Percentiles rank a stretch among this genome's conserved stretches.
These are phyloP conservation scores for Hemicordylus capensis DNA, from an alignment of 2,113 vertebrate species.

Conservation along the genomic window DNA sequence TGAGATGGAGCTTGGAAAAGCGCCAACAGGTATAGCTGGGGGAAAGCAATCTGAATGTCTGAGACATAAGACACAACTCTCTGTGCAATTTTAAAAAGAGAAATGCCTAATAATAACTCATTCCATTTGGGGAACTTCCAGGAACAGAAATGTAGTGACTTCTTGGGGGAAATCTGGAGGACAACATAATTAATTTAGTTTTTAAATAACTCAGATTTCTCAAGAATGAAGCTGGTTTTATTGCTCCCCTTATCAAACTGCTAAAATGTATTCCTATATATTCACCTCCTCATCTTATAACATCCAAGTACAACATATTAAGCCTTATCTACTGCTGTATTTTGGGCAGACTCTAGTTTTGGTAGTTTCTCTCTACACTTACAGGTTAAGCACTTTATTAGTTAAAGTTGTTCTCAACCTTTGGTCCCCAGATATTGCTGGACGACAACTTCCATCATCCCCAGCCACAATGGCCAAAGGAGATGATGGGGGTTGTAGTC, in stretches of 20 bases:
- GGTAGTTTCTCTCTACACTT: background rate
- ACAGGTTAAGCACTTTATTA: background rate
- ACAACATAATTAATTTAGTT: background rate
- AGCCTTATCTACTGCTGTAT: background rate
- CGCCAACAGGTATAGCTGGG: background rate
- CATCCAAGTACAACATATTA: background rate
- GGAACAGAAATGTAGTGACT: background rate
- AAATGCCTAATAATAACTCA: background rate
- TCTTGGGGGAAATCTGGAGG: background rate
- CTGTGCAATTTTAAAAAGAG: background rate
- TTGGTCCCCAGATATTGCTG: no score
- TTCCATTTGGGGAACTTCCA: background rate
- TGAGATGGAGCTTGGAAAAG: slow-evolving; percentile 11
- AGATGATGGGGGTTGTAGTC: no score
- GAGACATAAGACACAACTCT: background rate
- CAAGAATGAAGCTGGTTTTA: background rate
- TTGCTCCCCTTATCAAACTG: background rate
- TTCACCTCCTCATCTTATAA: background rate
- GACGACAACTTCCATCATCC: no score
- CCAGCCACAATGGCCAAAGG: no score
- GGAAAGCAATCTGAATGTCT: background rate
- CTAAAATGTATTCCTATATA: background rate
- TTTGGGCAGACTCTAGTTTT: background rate
- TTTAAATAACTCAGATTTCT: background rate
- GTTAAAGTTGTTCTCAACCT: no score